A percentile compares a stretch with the other conserved stretches of the same genome.
These are phyloP conservation scores for Drosophila albomicans DNA, from an alignment of 1,140 invertebrate species.

Conservation along the genomic window DNA sequence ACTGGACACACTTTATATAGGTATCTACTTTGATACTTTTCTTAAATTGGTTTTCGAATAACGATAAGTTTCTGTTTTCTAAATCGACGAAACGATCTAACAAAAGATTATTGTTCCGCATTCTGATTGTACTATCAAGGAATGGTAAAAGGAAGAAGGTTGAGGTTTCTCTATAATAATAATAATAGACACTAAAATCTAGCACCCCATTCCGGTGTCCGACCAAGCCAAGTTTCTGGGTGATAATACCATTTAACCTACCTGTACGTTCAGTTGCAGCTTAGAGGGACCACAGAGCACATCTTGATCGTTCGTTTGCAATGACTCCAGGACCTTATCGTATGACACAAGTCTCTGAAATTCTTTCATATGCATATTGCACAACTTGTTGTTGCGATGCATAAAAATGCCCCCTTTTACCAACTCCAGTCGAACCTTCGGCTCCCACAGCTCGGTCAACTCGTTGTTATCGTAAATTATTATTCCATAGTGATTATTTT, in stretches of 20 bases:
- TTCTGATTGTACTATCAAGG: no score
- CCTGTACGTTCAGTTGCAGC: constrained; percentile 47
- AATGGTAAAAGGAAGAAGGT: no score
- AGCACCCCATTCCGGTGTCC: no score
- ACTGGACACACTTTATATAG: no score
- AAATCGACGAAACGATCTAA: no score
- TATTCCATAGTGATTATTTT: constrained; percentile 56
- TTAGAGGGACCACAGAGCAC: constrained; percentile 74
- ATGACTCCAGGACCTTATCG: constrained; percentile 60
- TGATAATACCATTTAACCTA: constrained; percentile 7
- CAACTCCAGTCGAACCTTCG: constrained; percentile 49
- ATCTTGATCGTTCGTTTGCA: constrained; percentile 76
- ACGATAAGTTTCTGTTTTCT: no score
- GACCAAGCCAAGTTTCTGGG: no score
- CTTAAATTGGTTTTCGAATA: no score
- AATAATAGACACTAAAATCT: no score
- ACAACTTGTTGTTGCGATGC: constrained; percentile 74
- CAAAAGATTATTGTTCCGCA: no score
- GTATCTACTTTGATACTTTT: no score
- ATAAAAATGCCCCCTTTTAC: constrained; percentile 70
- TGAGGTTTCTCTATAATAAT: no score
- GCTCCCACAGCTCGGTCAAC: constrained; percentile 62
- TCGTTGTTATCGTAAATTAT: constrained; percentile 73
- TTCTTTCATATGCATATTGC: constrained; percentile 60
- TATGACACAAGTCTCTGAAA: constrained; percentile 56